Evolutionary conservation across 2,797 vertebrate species (phyloP), one percentile per base, ranked within the genome.

Genomic region (Heteromormyrus szaboi): DNA sequence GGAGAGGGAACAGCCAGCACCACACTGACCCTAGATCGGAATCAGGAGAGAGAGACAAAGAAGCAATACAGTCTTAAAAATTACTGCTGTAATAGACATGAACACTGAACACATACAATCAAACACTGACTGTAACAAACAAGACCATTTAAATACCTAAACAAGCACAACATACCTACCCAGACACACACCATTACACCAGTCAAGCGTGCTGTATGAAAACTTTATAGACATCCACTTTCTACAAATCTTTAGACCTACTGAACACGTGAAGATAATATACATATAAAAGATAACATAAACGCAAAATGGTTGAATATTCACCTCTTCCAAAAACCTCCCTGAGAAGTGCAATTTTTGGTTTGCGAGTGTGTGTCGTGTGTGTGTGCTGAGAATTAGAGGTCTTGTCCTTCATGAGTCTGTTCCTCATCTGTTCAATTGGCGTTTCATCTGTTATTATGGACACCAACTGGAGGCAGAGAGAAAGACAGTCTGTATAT

Each of bases 1-100:
- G 95, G 59, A 97, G 94, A 0, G 97, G 97, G 33, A 97, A 96
- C 8, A 97, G 93, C 97, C 97, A 97, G 90, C 94, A 96, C 8
- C 97, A 92, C 33, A 97, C 90, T 0, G 96, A 96, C 41, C 96
- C 96, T 97, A 92, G 14, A 37, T 72, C 25, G 59, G 86, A 12
- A 89, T 4, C 89, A 0, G 17, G 37, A 0, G n/a, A 6, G 4
- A n/a, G 7, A 59, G 33, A 53, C 50, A 86, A 2, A 83, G 72
- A 37, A 44, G 48, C 14, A 25, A 88, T 48, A 37, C 19, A 81
- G 29, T 46, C 50, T 76, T 46, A 87, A 48, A n/a, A 81, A 37
- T 72, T 4, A 50, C 51, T 4, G 17, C 62, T 53, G 46, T 1
- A n/a, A 87, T 76, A 87, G 29, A 59, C 37, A 83, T 14, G 37